These are phyloP conservation scores for Scaptomyza montana DNA, from an alignment of 1,140 invertebrate genomes.

Conservation along the genomic window DNA sequence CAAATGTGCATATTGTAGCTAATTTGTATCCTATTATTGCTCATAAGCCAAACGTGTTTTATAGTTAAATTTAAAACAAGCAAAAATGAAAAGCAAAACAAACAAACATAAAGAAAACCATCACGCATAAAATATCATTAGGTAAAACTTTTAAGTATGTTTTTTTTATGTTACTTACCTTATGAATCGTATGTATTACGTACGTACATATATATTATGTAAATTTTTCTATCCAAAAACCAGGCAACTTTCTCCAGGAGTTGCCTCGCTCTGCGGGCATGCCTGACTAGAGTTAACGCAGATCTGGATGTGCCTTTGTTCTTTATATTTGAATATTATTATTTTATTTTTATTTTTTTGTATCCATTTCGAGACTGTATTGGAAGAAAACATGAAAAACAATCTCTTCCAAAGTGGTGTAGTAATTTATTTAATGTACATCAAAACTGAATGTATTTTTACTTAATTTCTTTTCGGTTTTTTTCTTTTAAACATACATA, in stretches of 20 bases:
- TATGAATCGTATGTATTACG: constrained; percentile 28
- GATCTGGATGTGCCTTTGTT: constrained; percentile 51
- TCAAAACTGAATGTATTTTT: constrained; percentile 45
- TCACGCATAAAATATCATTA: constrained; percentile 42
- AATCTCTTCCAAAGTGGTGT: constrained; percentile 40
- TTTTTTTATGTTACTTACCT: constrained; percentile 41
- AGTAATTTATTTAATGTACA: constrained; percentile 53
- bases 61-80: constrained; percentile 35
- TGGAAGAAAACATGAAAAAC: constrained; percentile 26
- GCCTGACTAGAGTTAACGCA: background rate
- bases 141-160: constrained; percentile 39
- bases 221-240: constrained; percentile 28
- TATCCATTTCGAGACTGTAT: constrained; percentile 41
- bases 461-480: constrained; percentile 44
- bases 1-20: constrained; percentile 54
- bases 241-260: background rate
- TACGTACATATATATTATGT: constrained; percentile 36
- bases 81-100: constrained; percentile 15
- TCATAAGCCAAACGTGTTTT: constrained; percentile 50
- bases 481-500: constrained; percentile 18
- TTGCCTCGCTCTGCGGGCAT: no score
- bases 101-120: constrained; percentile 13
- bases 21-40: constrained; percentile 66
- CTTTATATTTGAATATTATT: constrained; percentile 28
- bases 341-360: constrained; percentile 31